phyloP scores from a whole-genome alignment of 2,888 invertebrate species.

The Idaea biselata region DNA sequence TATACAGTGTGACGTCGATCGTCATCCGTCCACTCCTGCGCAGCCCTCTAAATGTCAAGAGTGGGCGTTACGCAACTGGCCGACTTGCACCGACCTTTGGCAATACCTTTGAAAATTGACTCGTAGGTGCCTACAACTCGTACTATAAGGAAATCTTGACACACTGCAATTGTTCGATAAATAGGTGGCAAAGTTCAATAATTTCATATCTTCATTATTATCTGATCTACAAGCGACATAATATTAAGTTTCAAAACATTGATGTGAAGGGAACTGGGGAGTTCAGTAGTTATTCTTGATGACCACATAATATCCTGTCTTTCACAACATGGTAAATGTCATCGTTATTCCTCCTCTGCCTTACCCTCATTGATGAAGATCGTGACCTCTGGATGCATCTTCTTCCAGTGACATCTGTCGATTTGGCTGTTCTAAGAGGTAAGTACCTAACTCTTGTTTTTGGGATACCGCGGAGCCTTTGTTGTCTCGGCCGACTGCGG shows the following conservation, averaged over 20 bases:
- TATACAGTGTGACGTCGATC: slow-evolving; percentile 40
- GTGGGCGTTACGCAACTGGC: slow-evolving; percentile 56
- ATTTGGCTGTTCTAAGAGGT: too few relatives aligned
- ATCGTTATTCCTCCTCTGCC: too few relatives aligned
- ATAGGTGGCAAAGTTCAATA: slow-evolving; percentile 20
- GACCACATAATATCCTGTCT: too few relatives aligned
- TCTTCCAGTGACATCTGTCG: too few relatives aligned
- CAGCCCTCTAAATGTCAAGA: slow-evolving; percentile 66
- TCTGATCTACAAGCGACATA: slow-evolving; percentile 7
- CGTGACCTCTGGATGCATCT: too few relatives aligned
- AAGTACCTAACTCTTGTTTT: too few relatives aligned
- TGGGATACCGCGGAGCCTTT: too few relatives aligned
- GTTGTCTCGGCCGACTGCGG: too few relatives aligned
- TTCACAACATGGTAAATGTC: too few relatives aligned
- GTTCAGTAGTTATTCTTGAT: too few relatives aligned
- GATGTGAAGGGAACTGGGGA: slow-evolving; percentile 12
- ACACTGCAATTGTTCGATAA: slow-evolving; percentile 41
- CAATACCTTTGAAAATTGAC: slow-evolving; percentile 62
- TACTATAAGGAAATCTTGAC: slow-evolving; percentile 58
- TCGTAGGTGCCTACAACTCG: slow-evolving; percentile 40
- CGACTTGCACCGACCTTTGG: slow-evolving; percentile 56
- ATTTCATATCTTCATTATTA: slow-evolving; percentile 2
- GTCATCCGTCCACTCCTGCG: slow-evolving; percentile 37
- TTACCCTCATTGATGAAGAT: too few relatives aligned
- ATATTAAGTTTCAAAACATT: slow-evolving; percentile 18